Percentiles rank a stretch among this genome's conserved stretches.
phyloP scores from a whole-genome alignment of 2,113 vertebrate species.

The Zapus hudsonius region DNA sequence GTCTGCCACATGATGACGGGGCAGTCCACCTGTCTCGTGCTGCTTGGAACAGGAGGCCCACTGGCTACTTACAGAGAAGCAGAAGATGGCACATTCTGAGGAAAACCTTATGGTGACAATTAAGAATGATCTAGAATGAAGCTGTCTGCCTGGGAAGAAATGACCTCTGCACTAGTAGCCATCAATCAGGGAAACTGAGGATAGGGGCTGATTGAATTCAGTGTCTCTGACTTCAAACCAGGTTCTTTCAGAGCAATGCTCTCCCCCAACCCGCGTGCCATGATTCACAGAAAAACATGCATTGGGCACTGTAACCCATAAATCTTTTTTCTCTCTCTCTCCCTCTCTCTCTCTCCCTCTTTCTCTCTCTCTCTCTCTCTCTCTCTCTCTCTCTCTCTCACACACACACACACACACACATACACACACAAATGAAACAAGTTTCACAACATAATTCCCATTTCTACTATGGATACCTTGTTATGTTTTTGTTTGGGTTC shows the following conservation, averaged over 20 bases:
- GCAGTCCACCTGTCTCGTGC: not conserved
- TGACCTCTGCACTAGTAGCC: not conserved
- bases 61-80: not conserved
- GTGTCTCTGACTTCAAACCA: not conserved
- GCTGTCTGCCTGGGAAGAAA: not conserved
- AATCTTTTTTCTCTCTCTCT: not conserved
- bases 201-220: not conserved
- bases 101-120: not conserved
- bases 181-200: not conserved
- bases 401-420: not conserved
- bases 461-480: not conserved
- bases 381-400: too few relatives aligned
- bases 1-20: not conserved
- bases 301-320: not conserved
- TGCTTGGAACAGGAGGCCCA: not conserved
- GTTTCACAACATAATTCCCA: not conserved
- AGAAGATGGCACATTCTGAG: not conserved
- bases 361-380: not conserved
- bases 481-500: not conserved
- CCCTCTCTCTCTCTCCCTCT: too few relatives aligned
- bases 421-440: not conserved
- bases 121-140: not conserved
- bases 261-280: too few relatives aligned
- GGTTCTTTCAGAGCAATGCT: not conserved
- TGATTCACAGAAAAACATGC: not conserved